A percentile compares a stretch with the other conserved stretches of the same genome.
Conservation (phyloP, 2,888 invertebrate species). For the Drosophila mayaguana region DNA sequence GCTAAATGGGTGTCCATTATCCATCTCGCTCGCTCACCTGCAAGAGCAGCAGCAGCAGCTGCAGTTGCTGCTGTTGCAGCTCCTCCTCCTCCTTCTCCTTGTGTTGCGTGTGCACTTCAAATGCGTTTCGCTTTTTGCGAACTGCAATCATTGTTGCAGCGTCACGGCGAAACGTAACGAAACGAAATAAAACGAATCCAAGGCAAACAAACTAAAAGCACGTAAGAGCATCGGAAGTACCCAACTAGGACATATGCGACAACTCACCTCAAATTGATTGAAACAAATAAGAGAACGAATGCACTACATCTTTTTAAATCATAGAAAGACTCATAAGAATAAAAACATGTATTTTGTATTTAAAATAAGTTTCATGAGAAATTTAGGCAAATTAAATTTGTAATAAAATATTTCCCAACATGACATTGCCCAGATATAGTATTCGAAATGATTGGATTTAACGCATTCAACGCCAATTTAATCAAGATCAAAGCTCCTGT, state of each 20-base stretch:
- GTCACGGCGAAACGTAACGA: conserved; percentile 22
- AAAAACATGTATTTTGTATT: too few species aligned
- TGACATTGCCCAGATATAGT: not conserved
- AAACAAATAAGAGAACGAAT: not conserved
- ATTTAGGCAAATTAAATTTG: not conserved
- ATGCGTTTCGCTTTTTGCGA: conserved; percentile 66
- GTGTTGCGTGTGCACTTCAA: conserved; percentile 48
- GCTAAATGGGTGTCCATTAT: conserved; percentile 35
- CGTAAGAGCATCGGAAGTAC: not conserved
- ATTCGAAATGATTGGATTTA: too few species aligned
- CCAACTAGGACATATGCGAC: not conserved
- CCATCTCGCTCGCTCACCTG: conserved; percentile 11
- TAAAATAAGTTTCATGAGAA: too few species aligned
- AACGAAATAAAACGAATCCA: conserved; percentile 36
- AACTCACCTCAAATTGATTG: not conserved
- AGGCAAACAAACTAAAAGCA: conserved; percentile 32
- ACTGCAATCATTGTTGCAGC: conserved; percentile 71
- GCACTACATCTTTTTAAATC: too few species aligned
- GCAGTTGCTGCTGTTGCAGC: too few species aligned
- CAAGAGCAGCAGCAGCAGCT: not conserved
- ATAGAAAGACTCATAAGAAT: too few species aligned
- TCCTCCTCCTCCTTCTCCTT: conserved; percentile 7
- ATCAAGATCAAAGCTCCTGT: not conserved
- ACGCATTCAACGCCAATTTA: not conserved
- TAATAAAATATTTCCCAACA: not conserved